A percentile compares a stretch with the other conserved stretches of the same genome.
Conservation (phyloP, 2,113 vertebrate species). For the Dryoscopus gambensis region DNA sequence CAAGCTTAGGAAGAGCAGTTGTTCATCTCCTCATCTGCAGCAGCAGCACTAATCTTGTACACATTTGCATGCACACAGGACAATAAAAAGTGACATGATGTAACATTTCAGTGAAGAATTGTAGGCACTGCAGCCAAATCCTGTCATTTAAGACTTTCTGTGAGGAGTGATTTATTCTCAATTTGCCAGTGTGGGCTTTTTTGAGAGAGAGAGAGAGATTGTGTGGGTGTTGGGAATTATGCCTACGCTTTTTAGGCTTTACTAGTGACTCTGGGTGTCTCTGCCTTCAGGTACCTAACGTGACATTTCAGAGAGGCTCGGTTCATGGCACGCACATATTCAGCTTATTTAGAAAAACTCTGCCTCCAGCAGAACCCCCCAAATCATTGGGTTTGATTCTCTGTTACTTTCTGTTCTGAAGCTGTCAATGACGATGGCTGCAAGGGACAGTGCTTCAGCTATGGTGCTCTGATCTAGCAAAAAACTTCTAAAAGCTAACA, state of each 20-base stretch:
- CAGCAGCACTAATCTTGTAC: conserved; percentile 4
- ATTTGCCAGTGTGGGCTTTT: conserved; percentile 13
- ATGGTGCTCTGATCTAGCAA: background rate
- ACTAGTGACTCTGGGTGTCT: background rate
- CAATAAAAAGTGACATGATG: conserved; percentile 16
- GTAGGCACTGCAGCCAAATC: conserved; percentile 9
- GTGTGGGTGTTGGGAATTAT: conserved; percentile 2
- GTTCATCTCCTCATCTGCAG: conserved; percentile 15
- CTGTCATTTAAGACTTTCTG: conserved; percentile 32
- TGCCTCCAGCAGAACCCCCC: background rate
- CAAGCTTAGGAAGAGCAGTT: background rate
- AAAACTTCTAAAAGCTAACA: background rate
- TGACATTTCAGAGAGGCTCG: background rate
- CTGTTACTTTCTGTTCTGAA: background rate
- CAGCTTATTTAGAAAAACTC: background rate
- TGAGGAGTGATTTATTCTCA: conserved; percentile 7
- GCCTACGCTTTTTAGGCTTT: background rate
- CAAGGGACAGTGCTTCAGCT: background rate
- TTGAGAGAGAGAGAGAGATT: background rate
- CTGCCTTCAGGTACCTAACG: background rate
- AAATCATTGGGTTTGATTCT: background rate
- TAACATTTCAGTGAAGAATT: conserved; percentile 4
- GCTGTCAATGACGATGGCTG: background rate
- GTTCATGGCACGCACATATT: background rate
- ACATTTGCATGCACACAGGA: background rate